A percentile compares a stretch with the other conserved stretches of the same genome.
These are phyloP conservation scores for Drosophila novamexicana DNA, from an alignment of 1,140 invertebrate species.

Conservation along the genomic window DNA sequence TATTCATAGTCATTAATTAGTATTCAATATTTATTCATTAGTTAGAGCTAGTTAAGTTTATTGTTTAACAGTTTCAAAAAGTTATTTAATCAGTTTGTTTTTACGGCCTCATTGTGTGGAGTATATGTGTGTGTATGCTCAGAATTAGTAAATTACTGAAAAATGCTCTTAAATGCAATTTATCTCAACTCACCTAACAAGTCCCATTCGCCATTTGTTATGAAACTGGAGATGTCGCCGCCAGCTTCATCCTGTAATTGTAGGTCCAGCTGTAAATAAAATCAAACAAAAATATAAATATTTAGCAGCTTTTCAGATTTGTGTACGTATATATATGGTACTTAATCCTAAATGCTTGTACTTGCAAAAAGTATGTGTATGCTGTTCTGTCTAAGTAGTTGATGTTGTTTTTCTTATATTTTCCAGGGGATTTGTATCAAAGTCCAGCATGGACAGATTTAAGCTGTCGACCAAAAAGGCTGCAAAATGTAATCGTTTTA, in stretches of 20 bases:
- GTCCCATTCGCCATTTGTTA: conserved; percentile 99
- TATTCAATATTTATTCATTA: conserved; percentile 13
- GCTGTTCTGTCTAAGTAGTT: background rate
- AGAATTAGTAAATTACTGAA: background rate
- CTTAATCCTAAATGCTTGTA: conserved; percentile 10
- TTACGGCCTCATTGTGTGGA: background rate
- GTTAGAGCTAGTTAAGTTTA: background rate
- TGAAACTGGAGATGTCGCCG: conserved; percentile 97
- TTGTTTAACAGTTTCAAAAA: conserved; percentile 10
- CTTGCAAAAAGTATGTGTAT: background rate
- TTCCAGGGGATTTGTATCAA: conserved; percentile 34
- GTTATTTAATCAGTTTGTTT: conserved; percentile 7
- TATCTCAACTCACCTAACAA: conserved; percentile 91
- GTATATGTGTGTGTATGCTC: no score
- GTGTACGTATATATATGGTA: conserved; percentile 1
- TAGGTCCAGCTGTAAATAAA: conserved; percentile 92
- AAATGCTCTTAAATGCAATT: background rate
- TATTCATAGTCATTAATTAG: conserved; percentile 38
- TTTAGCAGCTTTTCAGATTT: conserved; percentile 7
- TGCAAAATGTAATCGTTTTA: conserved; percentile 48
- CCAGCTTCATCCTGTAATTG: conserved; percentile 94
- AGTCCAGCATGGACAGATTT: conserved; percentile 38
- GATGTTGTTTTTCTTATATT: conserved; percentile 23
- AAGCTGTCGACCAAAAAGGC: conserved; percentile 45
- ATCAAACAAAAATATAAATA: conserved; percentile 7